Conservation (phyloP, 2,113 vertebrate species). For the Mus pahari region DNA sequence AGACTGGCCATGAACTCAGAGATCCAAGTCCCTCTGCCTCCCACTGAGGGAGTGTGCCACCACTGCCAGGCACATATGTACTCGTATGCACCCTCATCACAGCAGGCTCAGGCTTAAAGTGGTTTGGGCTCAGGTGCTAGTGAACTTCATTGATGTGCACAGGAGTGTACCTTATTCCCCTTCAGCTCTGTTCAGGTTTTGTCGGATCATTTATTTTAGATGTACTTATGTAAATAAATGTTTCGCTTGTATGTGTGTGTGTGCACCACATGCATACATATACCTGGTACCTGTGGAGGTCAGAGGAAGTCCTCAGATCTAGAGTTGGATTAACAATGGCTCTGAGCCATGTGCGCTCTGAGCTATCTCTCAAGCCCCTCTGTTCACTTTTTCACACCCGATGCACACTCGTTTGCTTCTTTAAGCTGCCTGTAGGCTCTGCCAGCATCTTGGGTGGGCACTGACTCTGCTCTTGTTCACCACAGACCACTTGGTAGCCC, state of each 20-base stretch:
- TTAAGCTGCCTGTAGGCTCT: background rate
- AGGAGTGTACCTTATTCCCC: background rate
- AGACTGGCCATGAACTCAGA: background rate
- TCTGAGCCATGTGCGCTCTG: background rate
- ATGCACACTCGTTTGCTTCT: background rate
- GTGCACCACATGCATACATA: background rate
- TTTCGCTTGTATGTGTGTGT: background rate
- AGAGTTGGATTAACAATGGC: background rate
- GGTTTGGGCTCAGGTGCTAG: background rate
- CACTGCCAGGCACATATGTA: background rate
- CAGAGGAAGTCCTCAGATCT: background rate
- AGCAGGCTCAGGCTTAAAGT: background rate
- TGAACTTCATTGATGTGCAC: background rate
- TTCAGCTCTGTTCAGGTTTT: background rate
- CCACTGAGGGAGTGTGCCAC: background rate
- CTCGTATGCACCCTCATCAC: background rate
- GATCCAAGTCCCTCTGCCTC: background rate
- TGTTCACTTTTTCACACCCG: background rate
- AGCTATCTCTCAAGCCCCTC: background rate
- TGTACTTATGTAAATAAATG: background rate
- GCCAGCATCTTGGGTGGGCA: background rate
- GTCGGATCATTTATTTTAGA: background rate
- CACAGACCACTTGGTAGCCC: constrained; percentile 97
- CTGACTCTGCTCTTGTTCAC: background rate
- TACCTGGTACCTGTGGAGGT: background rate